These are phyloP conservation scores for Pygmarrhopalites habei DNA, from an alignment of 1,140 invertebrate species.

Conservation along the genomic window DNA sequence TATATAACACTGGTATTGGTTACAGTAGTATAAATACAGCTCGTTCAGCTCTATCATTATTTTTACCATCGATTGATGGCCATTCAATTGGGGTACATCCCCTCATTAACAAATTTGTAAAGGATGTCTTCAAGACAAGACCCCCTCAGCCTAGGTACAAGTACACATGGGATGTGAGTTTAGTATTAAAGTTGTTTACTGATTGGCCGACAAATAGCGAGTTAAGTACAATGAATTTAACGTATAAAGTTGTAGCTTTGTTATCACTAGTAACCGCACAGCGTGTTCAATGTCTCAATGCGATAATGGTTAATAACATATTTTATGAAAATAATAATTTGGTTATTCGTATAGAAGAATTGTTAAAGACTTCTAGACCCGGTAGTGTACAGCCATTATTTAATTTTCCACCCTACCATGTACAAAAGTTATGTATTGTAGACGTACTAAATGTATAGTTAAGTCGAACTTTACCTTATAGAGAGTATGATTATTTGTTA, in stretches of 20 bases:
- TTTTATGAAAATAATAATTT: background rate
- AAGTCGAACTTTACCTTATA: background rate
- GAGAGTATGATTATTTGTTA: background rate
- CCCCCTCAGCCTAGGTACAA: background rate
- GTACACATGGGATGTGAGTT: conserved; percentile 1
- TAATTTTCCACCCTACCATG: no score
- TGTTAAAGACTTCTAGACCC: background rate
- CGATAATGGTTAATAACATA: background rate
- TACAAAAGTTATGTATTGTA: background rate
- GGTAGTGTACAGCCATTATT: background rate
- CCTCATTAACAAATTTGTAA: background rate
- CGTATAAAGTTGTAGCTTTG: background rate
- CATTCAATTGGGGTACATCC: background rate
- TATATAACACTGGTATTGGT: no score
- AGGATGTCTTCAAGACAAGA: background rate
- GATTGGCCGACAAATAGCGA: background rate
- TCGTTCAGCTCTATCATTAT: background rate
- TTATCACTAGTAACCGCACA: background rate
- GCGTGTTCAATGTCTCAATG: background rate
- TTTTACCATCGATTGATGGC: background rate
- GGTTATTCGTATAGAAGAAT: background rate
- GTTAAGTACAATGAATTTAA: background rate
- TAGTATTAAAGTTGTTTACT: background rate
- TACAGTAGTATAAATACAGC: background rate
- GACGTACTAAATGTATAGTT: background rate